phyloP scores from a whole-genome alignment of 2,888 invertebrate species.

The Cyrtodaria siliqua region DNA sequence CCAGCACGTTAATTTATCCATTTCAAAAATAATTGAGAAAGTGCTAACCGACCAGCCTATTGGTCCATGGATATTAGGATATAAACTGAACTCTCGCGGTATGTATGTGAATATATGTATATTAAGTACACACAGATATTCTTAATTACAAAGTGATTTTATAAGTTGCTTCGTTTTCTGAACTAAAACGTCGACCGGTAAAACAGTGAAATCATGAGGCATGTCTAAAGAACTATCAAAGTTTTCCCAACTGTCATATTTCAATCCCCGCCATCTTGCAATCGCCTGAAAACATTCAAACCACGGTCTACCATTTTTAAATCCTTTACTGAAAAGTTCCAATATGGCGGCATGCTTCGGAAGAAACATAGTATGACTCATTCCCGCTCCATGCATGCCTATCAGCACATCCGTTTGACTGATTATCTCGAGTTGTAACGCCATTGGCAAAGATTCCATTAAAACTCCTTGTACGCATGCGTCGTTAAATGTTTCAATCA shows the following conservation, averaged over 20 bases:
- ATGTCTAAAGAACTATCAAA: conserved; percentile 54
- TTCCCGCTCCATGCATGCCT: conserved; percentile 83
- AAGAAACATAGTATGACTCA: conserved; percentile 79
- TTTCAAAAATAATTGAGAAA: too few relatives aligned
- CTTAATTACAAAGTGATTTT: too few relatives aligned
- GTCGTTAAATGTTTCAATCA: conserved; percentile 33
- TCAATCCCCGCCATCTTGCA: conserved; percentile 75
- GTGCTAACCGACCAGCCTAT: too few relatives aligned
- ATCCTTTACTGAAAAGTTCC: conserved; percentile 74
- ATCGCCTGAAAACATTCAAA: conserved; percentile 75
- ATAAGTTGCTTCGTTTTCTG: conserved; percentile 30
- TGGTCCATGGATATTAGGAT: too few relatives aligned
- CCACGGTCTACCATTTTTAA: conserved; percentile 62
- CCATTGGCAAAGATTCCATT: conserved; percentile 75
- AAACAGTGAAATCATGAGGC: conserved; percentile 53
- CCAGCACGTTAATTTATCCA: too few relatives aligned
- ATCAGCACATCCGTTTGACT: conserved; percentile 76
- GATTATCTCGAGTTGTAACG: conserved; percentile 73
- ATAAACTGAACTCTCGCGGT: too few relatives aligned
- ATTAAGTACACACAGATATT: too few relatives aligned
- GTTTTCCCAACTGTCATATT: conserved; percentile 77
- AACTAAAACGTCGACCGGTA: conserved; percentile 56
- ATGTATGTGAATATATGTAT: too few relatives aligned
- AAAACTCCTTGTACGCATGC: conserved; percentile 70
- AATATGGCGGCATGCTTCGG: conserved; percentile 74